Conservation (phyloP, 2,113 vertebrate species). For the Calidris pugnax region DNA sequence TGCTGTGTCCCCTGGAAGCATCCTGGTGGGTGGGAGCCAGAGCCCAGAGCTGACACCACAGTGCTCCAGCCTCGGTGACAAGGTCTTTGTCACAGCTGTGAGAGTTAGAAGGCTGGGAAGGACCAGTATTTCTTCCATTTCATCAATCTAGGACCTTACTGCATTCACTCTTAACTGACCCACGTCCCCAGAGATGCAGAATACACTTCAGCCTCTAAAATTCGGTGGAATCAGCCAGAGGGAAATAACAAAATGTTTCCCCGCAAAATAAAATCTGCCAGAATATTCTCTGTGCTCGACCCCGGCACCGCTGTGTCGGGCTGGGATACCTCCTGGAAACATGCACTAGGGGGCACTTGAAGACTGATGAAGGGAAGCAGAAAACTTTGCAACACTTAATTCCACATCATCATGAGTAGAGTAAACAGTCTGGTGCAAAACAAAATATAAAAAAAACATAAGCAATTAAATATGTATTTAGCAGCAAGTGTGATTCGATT, state of each 20-base stretch:
- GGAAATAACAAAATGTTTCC: not conserved
- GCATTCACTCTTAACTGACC: not conserved
- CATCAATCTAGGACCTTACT: not conserved
- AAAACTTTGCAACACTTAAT: slow-evolving; percentile 34
- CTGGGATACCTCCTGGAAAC: not conserved
- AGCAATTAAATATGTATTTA: slow-evolving; percentile 84
- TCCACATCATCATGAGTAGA: slow-evolving; percentile 63
- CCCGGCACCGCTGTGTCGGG: not conserved
- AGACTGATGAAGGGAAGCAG: slow-evolving; percentile 43
- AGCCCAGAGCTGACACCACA: not conserved
- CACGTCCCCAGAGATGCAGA: not conserved
- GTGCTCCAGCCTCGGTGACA: not conserved
- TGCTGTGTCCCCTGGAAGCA: accelerated
- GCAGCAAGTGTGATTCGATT: slow-evolving; percentile 74
- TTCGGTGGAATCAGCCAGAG: not conserved
- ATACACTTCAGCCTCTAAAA: not conserved
- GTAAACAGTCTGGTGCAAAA: slow-evolving; percentile 77
- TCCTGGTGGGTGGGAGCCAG: not conserved
- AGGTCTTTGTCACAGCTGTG: not conserved
- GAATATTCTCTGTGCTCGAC: not conserved
- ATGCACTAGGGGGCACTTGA: slow-evolving; percentile 75
- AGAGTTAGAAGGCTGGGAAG: not conserved
- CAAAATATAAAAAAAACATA: slow-evolving; percentile 79
- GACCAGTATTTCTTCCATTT: accelerated
- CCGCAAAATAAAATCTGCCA: not conserved